phyloP scores from a whole-genome alignment of 92 coral and sea anemone species.

The Virgularia gustaviana region DNA sequence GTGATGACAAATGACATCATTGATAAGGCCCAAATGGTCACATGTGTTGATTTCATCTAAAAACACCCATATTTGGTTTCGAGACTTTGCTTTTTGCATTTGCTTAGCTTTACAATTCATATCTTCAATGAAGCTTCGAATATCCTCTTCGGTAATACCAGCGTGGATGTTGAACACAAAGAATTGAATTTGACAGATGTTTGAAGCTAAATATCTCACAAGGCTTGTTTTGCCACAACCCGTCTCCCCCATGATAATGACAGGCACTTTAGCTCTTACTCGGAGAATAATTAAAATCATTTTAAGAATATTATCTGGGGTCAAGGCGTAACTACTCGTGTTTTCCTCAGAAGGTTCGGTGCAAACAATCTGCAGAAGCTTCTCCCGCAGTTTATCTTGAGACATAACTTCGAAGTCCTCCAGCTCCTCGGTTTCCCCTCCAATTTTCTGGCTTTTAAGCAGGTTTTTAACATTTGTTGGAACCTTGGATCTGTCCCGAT shows the following conservation, averaged over 20 bases:
- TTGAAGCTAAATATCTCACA: conserved; percentile 72
- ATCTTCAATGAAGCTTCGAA: conserved; percentile 50
- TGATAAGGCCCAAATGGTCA: conserved; percentile 68
- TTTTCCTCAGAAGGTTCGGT: conserved; percentile 22
- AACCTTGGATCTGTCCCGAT: conserved; percentile 54
- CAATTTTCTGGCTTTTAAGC: conserved; percentile 52
- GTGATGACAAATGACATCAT: conserved; percentile 81
- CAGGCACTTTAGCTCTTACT: conserved; percentile 71
- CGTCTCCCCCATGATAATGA: conserved; percentile 87
- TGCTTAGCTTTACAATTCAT: too few species aligned
- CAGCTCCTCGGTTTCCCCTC: conserved; percentile 28
- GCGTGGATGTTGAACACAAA: conserved; percentile 67
- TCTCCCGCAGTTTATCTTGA: conserved; percentile 55
- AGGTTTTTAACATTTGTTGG: conserved; percentile 58
- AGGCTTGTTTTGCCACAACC: conserved; percentile 87
- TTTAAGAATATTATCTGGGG: conserved; percentile 76
- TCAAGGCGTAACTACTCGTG: conserved; percentile 58
- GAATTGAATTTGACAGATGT: conserved; percentile 59
- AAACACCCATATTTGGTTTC: conserved; percentile 64
- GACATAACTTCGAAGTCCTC: conserved; percentile 41
- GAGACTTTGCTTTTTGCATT: conserved; percentile 36
- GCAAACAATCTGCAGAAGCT: conserved; percentile 54
- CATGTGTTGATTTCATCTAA: conserved; percentile 83
- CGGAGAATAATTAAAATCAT: conserved; percentile 75
- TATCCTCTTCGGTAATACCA: conserved; percentile 66